These are phyloP conservation scores for Gnathonemus echidnorhynchus DNA, from an alignment of 2,113 vertebrate genomes.

Conservation along the genomic window DNA sequence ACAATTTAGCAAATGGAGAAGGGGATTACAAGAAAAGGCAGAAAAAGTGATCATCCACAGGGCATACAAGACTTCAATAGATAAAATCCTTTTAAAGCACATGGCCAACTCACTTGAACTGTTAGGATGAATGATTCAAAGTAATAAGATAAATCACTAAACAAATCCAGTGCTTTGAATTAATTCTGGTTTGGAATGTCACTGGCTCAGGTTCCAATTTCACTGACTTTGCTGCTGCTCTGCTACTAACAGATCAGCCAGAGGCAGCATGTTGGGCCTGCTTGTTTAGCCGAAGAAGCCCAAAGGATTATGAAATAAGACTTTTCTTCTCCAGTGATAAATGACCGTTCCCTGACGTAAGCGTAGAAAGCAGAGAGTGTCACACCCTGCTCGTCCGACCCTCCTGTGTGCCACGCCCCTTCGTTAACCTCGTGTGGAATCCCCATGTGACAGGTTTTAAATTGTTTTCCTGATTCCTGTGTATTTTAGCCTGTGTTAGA, in stretches of 20 bases:
- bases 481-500: too few relatives aligned
- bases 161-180: neutral
- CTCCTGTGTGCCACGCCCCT: too few relatives aligned
- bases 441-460: too few relatives aligned
- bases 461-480: too few relatives aligned
- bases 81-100: neutral
- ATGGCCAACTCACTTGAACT: neutral
- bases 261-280: neutral
- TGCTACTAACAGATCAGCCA: neutral
- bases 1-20: neutral
- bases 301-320: neutral
- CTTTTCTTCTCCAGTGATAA: too few relatives aligned
- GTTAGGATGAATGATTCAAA: neutral
- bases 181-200: neutral
- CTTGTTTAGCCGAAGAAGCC: neutral
- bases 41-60: neutral
- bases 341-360: neutral
- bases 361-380: neutral
- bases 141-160: neutral
- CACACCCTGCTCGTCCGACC: too few relatives aligned
- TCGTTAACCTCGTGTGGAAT: too few relatives aligned
- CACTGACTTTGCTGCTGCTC: neutral
- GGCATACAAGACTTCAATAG: neutral
- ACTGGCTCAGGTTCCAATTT: neutral
- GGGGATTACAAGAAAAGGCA: neutral